Evolutionary conservation across 2,113 vertebrate genomes (phyloP).

Genomic region (Panthera tigris): DNA sequence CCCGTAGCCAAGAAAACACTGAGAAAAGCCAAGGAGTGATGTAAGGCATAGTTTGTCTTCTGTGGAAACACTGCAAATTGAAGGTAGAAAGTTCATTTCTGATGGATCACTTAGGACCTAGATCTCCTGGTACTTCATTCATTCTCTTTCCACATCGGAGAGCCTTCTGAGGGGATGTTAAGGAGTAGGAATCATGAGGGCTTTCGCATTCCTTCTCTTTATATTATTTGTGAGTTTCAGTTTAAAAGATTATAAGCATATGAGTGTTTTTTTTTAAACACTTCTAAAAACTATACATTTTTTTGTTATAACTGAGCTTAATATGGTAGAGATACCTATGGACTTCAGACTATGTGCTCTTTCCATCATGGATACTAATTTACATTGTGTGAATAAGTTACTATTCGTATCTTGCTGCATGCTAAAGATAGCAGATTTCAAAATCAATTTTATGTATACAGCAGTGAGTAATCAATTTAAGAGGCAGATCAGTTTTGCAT

Average conservation of each 20-base stretch:
- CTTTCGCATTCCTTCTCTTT: background rate
- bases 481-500: slow-evolving; percentile 61
- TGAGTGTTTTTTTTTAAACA: background rate
- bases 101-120: background rate
- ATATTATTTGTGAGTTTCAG: background rate
- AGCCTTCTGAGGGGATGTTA: background rate
- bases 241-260: background rate
- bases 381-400: background rate
- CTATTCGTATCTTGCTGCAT: background rate
- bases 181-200: background rate
- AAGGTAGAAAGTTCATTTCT: background rate
- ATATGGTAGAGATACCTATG: background rate
- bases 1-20: background rate
- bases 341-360: background rate
- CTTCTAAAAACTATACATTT: background rate
- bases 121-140: background rate
- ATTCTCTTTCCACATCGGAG: background rate
- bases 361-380: background rate
- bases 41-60: background rate
- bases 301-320: background rate
- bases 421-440: background rate
- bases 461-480: slow-evolving; percentile 49
- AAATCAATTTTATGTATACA: background rate
- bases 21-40: background rate
- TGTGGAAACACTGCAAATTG: background rate